Base-by-base conservation (phyloP, 2,113 vertebrate genomes). In the Phylloscopus trochilus region DNA sequence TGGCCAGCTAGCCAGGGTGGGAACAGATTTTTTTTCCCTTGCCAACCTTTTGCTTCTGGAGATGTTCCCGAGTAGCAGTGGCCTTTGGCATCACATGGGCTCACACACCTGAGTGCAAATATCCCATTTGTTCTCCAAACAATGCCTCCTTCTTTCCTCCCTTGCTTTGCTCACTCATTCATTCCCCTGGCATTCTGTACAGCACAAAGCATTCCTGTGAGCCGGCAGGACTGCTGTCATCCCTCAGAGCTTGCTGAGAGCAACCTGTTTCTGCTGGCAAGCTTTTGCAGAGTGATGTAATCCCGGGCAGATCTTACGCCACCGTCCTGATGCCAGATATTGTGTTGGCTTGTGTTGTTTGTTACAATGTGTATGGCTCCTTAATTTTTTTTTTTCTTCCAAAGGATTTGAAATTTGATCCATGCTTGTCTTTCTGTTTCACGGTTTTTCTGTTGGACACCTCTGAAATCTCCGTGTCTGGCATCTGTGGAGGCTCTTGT, bases 231-330 rank as follows among this genome's bases (percentile, higher is more conserved):
- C 92, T 90, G 93, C 86, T 93, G 53, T 94, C 93, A 93, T 80
- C 95, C 85, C 88, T 79, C 82, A 0, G 31, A 88, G 93, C 88
- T 85, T 24, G 88, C 95, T 80, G 93, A 19, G 90, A 81, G n/a
- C 93, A 96, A 96, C 96, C 96, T 96, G 96, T 92, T 90, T 19
- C 93, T 90, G 88, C 90, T 96, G 96, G 96, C 95, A 92, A 46
- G 76, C 88, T 30, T 72, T 55, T 8, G 41, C 22, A 3, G 44
- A 86, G 72, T 96, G 96, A 96, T 80, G 92, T 96, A 66, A 96
- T 83, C 88, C 79, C 59, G 37, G 46, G 76, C 67, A 90, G 85
- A 93, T 58, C 76, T 92, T 73, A 74, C 51, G 23, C 79, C 88
- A 83, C 51, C 75, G 22, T 51, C 76, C 92, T 47, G 9, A 77